Percentiles rank a stretch among this genome's conserved stretches.
phyloP scores from a whole-genome alignment of 2,888 invertebrate genomes.

The Eueremaeus valkanovi region DNA sequence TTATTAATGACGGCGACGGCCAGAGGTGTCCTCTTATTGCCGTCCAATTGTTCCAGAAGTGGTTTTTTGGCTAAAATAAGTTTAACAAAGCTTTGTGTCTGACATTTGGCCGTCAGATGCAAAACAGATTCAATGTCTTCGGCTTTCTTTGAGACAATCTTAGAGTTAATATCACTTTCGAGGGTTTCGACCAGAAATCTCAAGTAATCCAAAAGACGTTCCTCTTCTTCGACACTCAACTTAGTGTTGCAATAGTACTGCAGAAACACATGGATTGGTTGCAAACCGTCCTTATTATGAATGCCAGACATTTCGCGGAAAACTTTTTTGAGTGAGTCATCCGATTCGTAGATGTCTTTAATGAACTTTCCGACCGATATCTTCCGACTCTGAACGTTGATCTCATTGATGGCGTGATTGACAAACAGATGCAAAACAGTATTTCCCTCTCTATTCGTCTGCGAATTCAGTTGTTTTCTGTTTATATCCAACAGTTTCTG shows the following conservation, averaged over 20 bases:
- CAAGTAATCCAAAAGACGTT: constrained; percentile 15
- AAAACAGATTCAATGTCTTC: constrained; percentile 33
- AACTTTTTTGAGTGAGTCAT: constrained; percentile 6
- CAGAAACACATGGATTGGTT: constrained; percentile 41
- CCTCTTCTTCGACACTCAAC: neutral
- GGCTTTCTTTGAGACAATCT: neutral
- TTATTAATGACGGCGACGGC: constrained; percentile 44
- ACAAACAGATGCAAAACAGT: constrained; percentile 53
- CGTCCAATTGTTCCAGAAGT: constrained; percentile 39
- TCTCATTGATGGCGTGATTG: constrained; percentile 47
- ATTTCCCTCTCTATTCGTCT: constrained; percentile 51
- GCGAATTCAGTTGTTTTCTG: constrained; percentile 50
- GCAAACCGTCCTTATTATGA: constrained; percentile 45
- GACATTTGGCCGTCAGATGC: constrained; percentile 45
- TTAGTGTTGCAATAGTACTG: constrained; percentile 5
- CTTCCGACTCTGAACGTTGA: constrained; percentile 47
- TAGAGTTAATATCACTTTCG: constrained; percentile 17
- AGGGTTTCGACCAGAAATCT: constrained; percentile 19
- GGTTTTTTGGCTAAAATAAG: constrained; percentile 46
- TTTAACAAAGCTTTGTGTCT: constrained; percentile 49
- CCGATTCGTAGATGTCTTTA: constrained; percentile 43
- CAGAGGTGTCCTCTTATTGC: constrained; percentile 44
- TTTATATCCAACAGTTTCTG: constrained; percentile 52
- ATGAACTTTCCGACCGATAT: constrained; percentile 42
- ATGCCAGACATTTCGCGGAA: constrained; percentile 44